Evolutionary conservation across 2,888 invertebrate genomes (phyloP).

Genomic region (Drosophila acutilabella): DNA sequence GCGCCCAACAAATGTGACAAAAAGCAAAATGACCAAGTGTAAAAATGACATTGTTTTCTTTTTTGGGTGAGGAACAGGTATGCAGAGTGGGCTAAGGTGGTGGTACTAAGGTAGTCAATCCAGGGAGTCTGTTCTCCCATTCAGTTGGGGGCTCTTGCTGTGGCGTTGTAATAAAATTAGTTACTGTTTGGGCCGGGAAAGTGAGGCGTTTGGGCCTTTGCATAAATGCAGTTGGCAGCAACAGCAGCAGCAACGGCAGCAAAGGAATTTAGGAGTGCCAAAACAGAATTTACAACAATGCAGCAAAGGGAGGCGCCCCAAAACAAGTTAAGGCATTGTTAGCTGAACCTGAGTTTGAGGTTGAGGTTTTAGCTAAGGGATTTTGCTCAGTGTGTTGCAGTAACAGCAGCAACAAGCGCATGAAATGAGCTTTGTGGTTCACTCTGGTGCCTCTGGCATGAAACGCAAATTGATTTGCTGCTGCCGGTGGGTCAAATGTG

Average conservation of each 20-base stretch:
- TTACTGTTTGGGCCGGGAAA: constrained; percentile 43
- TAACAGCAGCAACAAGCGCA: constrained; percentile 45
- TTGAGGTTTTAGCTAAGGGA: constrained; percentile 10
- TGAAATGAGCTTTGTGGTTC: constrained; percentile 61
- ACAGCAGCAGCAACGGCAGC: constrained; percentile 27
- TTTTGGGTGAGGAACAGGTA: not conserved
- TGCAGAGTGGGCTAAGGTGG: not conserved
- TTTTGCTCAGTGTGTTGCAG: constrained; percentile 18
- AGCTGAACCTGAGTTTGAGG: constrained; percentile 13
- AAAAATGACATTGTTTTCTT: constrained; percentile 76
- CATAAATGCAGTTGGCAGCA: constrained; percentile 76
- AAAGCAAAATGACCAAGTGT: constrained; percentile 72
- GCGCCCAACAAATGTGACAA: constrained; percentile 37
- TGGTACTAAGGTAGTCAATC: constrained; percentile 13
- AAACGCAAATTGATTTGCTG: constrained; percentile 71
- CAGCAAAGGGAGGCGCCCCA: constrained; percentile 26
- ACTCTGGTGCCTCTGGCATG: constrained; percentile 16
- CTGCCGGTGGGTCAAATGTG: constrained; percentile 31
- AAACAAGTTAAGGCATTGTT: constrained; percentile 41
- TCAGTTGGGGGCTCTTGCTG: constrained; percentile 68
- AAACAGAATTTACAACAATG: constrained; percentile 73
- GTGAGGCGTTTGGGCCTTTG: constrained; percentile 48
- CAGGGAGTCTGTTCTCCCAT: constrained; percentile 23
- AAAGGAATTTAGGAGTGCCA: constrained; percentile 77
- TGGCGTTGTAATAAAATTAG: constrained; percentile 75